Evolutionary conservation across 2,113 vertebrate genomes (phyloP).

Genomic region (Nymphicus hollandicus): DNA sequence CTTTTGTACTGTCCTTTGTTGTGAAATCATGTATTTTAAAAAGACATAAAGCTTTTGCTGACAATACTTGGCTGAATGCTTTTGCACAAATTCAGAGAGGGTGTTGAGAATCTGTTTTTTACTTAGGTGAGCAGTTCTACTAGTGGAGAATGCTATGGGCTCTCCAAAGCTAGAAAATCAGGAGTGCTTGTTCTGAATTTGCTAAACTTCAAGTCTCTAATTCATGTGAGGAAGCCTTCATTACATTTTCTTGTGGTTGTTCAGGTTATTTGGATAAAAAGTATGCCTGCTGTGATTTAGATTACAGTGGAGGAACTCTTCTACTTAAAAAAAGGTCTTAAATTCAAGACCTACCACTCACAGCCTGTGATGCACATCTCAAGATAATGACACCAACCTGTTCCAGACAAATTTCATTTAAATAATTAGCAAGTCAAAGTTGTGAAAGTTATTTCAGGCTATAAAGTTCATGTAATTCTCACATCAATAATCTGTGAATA

Average conservation of each 20-base stretch:
- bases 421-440: conserved; percentile 16
- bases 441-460: not conserved
- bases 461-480: not conserved
- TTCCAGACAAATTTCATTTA: not conserved
- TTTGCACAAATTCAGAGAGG: not conserved
- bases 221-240: not conserved
- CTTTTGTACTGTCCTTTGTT: not conserved
- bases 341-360: not conserved
- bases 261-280: not conserved
- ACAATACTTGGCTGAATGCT: not conserved
- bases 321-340: not conserved
- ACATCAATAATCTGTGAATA: not conserved
- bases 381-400: not conserved
- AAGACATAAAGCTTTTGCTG: not conserved
- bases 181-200: not conserved
- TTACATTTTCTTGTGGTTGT: not conserved
- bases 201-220: not conserved
- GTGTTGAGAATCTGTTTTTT: not conserved
- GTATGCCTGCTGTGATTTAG: not conserved
- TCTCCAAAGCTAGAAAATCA: not conserved
- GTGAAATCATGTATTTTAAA: not conserved
- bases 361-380: not conserved
- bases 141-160: not conserved
- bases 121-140: not conserved
- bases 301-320: not conserved